Conservation (phyloP, 2,888 invertebrate genomes). For the Leptinotarsa juncta region DNA sequence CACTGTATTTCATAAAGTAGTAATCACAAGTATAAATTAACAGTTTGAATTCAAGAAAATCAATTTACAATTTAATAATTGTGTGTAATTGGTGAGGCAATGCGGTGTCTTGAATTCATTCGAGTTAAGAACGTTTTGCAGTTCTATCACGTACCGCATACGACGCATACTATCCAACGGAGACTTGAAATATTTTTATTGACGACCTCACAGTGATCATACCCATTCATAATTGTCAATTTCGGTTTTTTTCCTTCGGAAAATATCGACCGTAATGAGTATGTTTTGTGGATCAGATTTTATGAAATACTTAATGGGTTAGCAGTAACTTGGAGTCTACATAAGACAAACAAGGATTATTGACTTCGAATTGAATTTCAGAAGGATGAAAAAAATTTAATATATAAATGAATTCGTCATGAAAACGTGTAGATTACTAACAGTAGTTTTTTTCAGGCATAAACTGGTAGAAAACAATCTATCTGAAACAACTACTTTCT, state of each 20-base stretch:
- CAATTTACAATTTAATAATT: constrained; percentile 53
- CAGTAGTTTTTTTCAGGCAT: no score
- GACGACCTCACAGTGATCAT: constrained; percentile 43
- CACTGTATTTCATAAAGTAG: constrained; percentile 28
- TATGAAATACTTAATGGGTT: constrained; percentile 10
- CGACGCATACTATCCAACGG: constrained; percentile 45
- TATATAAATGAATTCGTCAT: no score
- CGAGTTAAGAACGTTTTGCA: constrained; percentile 46
- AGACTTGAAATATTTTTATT: constrained; percentile 51
- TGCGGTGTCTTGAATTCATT: constrained; percentile 47
- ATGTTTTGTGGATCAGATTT: background rate
- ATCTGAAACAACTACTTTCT: no score
- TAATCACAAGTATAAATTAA: constrained; percentile 46
- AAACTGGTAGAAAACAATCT: no score
- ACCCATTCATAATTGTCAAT: constrained; percentile 40
- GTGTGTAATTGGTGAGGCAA: constrained; percentile 49
- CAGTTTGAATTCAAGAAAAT: constrained; percentile 50
- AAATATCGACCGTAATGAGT: constrained; percentile 9
- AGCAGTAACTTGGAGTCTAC: background rate
- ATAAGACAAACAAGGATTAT: background rate
- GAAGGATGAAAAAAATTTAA: no score
- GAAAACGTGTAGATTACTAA: no score
- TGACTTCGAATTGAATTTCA: no score
- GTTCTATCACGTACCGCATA: constrained; percentile 46
- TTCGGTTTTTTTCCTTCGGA: constrained; percentile 18